A percentile compares a stretch with the other conserved stretches of the same genome.
phyloP scores from a whole-genome alignment of 2,113 vertebrate species.

The Upupa epops region DNA sequence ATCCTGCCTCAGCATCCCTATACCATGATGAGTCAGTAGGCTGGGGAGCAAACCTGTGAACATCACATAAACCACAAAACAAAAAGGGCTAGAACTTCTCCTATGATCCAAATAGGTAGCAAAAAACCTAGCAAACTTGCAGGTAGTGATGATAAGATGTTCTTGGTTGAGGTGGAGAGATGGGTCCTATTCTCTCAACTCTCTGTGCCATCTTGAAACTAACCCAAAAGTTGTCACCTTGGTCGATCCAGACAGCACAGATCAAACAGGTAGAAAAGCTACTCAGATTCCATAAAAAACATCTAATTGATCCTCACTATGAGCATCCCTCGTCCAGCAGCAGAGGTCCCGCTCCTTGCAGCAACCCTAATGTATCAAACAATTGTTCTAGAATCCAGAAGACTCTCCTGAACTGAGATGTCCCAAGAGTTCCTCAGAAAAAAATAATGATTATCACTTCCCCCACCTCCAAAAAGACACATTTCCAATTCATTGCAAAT shows the following conservation, averaged over 20 bases:
- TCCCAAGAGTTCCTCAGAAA: background rate
- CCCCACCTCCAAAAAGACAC: background rate
- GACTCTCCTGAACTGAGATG: fast-evolving
- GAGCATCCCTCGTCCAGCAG: background rate
- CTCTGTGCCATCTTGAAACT: background rate
- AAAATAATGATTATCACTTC: background rate
- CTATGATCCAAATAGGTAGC: background rate
- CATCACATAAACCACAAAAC: background rate
- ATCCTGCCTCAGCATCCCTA: background rate
- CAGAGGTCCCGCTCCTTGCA: background rate
- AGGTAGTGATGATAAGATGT: background rate
- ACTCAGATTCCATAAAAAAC: background rate
- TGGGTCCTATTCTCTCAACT: background rate
- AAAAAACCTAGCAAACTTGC: background rate
- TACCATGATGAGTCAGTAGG: background rate
- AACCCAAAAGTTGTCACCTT: background rate
- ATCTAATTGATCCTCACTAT: background rate
- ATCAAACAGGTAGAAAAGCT: fast-evolving
- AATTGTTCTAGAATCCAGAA: background rate
- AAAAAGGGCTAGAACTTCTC: background rate
- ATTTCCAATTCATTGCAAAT: background rate
- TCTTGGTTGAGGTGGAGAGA: background rate
- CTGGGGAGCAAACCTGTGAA: background rate
- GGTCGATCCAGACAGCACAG: background rate
- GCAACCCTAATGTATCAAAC: fast-evolving